phyloP scores from a whole-genome alignment of 2,797 vertebrate species.

The Gallinago nigripennis region DNA sequence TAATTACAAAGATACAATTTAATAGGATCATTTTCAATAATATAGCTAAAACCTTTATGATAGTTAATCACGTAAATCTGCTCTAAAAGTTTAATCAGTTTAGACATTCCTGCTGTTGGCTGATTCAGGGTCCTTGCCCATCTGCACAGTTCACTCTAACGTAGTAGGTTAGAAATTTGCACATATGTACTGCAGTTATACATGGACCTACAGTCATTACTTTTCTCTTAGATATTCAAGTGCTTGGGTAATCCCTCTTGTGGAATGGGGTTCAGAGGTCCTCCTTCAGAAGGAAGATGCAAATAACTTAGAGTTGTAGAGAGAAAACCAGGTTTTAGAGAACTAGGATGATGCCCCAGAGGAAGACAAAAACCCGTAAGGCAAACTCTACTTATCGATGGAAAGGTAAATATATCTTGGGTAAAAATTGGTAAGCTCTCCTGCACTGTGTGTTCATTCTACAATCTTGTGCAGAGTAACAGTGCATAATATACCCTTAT shows the following conservation, averaged over 20 bases:
- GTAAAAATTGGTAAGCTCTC: not conserved
- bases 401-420: not conserved
- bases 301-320: not conserved
- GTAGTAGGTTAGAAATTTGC: not conserved
- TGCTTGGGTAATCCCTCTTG: not conserved
- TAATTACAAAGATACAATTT: not conserved
- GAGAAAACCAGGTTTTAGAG: not conserved
- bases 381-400: rapidly evolving
- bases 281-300: not conserved
- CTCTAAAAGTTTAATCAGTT: slow-evolving; percentile 18
- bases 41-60: not conserved
- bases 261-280: not conserved
- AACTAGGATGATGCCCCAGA: not conserved
- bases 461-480: not conserved
- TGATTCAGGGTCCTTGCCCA: not conserved
- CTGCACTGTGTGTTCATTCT: not conserved
- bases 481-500: not conserved
- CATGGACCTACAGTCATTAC: not conserved
- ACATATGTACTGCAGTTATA: not conserved
- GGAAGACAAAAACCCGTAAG: not conserved
- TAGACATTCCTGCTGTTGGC: not conserved
- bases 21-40: slow-evolving; percentile 22
- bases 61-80: not conserved
- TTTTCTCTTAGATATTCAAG: not conserved
- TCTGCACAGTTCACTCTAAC: not conserved